Percentiles rank a stretch among this genome's conserved stretches.
These are phyloP conservation scores for Nothobranchius furzeri DNA, from an alignment of 2,113 vertebrate genomes.

Conservation along the genomic window DNA sequence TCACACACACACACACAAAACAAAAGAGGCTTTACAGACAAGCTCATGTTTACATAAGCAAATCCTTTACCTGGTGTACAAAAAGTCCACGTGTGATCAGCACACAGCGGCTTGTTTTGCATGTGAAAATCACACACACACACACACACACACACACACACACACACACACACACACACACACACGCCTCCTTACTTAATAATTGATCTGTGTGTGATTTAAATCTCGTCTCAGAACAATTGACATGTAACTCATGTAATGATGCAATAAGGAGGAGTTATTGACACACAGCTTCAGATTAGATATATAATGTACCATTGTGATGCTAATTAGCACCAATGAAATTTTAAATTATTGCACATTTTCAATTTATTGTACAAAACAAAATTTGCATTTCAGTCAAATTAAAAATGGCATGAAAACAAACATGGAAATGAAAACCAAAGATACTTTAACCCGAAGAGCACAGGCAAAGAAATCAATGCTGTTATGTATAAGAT, in stretches of 20 bases:
- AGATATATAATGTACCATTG: constrained; percentile 11
- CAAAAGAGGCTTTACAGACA: not conserved
- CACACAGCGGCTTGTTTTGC: not conserved
- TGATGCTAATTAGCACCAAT: not conserved
- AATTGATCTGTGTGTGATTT: constrained; percentile 51
- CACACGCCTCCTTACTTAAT: not conserved
- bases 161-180: constrained; percentile 9
- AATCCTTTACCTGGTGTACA: constrained; percentile 32
- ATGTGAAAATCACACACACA: constrained; percentile 26
- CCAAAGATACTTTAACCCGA: too few species aligned
- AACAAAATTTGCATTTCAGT: too few species aligned
- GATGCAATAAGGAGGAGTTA: constrained; percentile 17
- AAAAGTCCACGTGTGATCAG: constrained; percentile 1
- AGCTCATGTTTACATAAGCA: constrained; percentile 16
- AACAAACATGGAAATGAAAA: too few species aligned
- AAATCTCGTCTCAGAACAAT: constrained; percentile 38
- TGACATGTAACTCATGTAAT: constrained; percentile 26
- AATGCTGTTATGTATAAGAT: too few species aligned
- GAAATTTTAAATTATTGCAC: too few species aligned
- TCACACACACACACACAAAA: constrained; percentile 1
- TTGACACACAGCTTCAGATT: not conserved
- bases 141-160: constrained; percentile 7
- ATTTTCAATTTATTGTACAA: too few species aligned
- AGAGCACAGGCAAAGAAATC: too few species aligned
- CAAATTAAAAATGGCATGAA: too few species aligned